Base-by-base conservation (phyloP, 2,113 vertebrate species). In the Oxygymnocypris stewartii region DNA sequence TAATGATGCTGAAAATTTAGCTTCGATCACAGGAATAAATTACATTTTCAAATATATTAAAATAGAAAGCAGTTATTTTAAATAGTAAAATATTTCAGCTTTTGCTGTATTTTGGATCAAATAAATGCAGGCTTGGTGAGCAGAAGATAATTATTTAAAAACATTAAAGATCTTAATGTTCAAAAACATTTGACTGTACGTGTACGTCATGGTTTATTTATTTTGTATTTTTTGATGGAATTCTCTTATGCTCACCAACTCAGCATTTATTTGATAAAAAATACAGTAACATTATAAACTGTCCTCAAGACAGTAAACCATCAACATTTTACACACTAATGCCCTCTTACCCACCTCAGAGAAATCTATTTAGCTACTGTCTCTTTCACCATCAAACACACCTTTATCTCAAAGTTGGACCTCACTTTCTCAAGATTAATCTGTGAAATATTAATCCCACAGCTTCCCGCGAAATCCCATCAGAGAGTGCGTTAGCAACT, bases 391-490 rank as follows among this genome's bases (percentile, higher is more conserved):
- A 65, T 57, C 79, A 61, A 76, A 67, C 74, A 42, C 57, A 51
- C 74, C 59, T 65, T 47, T 82, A 16, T 54, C 75, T 78, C 47
- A 51, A 54, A 54, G 25, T 49, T 51, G 10, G 25, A 71, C 81
- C 65, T 54, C 16, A 2, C 25, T 54, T 54, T 54, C 65, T 73
- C 47, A 57, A 31, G 18, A 69, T 42, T 42, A 47, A 86, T 71
- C 63, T 57, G 16, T 71, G 25, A 61, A 79, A 79, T 79, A 79
- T 80, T 63, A 61, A 74, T 84, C 44, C 82, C 10, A 61, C 44
- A 57, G 40, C 44, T 82, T 47, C 42, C 80, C 4, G 63, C 8
- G 2, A 81, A 69, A 67, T 67, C 61, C 42, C 57, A 47, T 37
- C 25, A 71, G 44, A 82, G 18, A 51, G 16, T 10, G 25, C 16